Evolutionary conservation across 2,797 vertebrate genomes (phyloP), one percentile per base, ranked within the genome.

Genomic region (Siniperca obscura): DNA sequence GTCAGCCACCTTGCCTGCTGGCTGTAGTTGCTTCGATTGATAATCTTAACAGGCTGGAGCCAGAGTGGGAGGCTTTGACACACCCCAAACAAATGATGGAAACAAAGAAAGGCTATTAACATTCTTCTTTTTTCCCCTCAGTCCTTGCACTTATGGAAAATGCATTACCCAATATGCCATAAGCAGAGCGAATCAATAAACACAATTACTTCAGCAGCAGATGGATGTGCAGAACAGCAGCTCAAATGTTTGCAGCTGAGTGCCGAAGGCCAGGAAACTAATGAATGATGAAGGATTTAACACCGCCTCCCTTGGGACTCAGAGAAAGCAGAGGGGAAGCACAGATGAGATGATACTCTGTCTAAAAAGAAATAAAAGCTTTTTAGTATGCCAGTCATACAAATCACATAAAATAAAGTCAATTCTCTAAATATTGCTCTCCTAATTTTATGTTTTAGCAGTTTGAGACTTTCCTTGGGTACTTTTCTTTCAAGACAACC

Each of bases 271-370:
- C 14, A 22, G 53, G 74, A 86, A 92, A 85, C 83, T 88, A 92
- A 94, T 92, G 90, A 92, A 90, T 89, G 84, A 91, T 90, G 77
- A 85, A 81, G 76, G 91, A 89, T 89, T 87, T 85, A 93, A 86
- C 86, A 25, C 27, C 13, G 16, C 59, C 65, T 82, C 77, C 75
- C 68, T 48, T 11, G 66, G 75, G 78, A 82, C 55, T 59, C 53
- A 10, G 61, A 70, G 55, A 60, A 67, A 85, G 59, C 67, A 77
- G 61, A 81, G 46, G 66, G 50, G 57, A 70, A 57, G 72, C 52
- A 17, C n/a, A 66, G 60, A 82, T 70, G 48, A 84, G 75, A 88
- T 68, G 14, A 74, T 70, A 14, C 46, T 60, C 44, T 44, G n/a
- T 69, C 76, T 74, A 56, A 21, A 40, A 38, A 56, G 30, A 62